A percentile compares a stretch with the other conserved stretches of the same genome.
Evolutionary conservation across 2,797 vertebrate genomes (phyloP).

Genomic region (Artibeus lituratus): DNA sequence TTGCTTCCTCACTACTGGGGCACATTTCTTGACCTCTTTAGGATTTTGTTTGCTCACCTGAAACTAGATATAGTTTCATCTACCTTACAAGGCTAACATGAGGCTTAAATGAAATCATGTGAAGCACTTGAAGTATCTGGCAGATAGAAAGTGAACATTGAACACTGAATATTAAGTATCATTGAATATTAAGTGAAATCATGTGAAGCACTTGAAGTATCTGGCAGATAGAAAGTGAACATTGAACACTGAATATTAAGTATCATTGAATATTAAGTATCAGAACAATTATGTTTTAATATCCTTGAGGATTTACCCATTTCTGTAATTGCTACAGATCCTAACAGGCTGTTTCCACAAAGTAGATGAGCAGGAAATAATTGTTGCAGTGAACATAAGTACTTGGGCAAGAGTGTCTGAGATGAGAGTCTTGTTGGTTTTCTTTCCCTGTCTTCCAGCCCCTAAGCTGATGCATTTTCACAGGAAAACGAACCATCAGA

Average conservation of each 20-base stretch:
- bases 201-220: not conserved
- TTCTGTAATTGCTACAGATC: not conserved
- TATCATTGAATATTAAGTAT: not conserved
- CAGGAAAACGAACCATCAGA: not conserved
- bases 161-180: too few species aligned
- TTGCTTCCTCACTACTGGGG: not conserved
- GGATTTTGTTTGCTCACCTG: not conserved
- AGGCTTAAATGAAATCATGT: not conserved
- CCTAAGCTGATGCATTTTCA: not conserved
- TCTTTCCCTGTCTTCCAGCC: not conserved
- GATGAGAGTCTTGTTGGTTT: not conserved
- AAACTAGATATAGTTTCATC: not conserved
- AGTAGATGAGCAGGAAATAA: not conserved
- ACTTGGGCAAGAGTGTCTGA: not conserved
- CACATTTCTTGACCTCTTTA: not conserved
- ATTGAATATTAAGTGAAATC: not conserved
- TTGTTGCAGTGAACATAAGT: not conserved
- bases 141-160: not conserved
- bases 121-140: not conserved
- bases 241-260: too few species aligned
- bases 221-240: not conserved
- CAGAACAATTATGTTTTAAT: not conserved
- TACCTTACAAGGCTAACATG: not conserved
- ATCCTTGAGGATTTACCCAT: not conserved
- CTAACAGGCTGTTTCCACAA: not conserved